A percentile compares a stretch with the other conserved stretches of the same genome.
Evolutionary conservation across 2,797 vertebrate species (phyloP).

Genomic region (Pristis pectinata): DNA sequence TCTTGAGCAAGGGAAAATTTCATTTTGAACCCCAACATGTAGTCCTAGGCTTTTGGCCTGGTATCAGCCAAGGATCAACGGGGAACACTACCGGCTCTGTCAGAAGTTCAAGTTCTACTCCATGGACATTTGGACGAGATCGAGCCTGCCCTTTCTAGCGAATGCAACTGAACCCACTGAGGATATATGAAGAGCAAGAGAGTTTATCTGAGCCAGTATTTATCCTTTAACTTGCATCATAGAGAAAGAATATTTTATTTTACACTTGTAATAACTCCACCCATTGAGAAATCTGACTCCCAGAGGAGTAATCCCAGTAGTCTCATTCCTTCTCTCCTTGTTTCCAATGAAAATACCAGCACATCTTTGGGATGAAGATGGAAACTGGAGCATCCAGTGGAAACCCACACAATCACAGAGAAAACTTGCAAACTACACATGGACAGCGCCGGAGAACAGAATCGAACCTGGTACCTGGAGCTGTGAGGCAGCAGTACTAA

Average conservation of each 20-base stretch:
- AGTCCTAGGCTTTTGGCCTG: neutral
- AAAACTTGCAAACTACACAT: too few species aligned
- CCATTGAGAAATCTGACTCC: too few species aligned
- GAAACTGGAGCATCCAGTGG: too few species aligned
- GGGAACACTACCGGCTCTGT: neutral
- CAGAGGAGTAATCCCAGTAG: too few species aligned
- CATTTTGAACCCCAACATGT: neutral
- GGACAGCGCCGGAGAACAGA: too few species aligned
- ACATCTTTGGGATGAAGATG: too few species aligned
- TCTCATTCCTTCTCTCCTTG: too few species aligned
- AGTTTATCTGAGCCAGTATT: neutral
- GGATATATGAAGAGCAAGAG: neutral
- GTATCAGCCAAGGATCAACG: neutral
- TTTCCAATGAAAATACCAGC: too few species aligned
- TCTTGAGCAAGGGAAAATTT: neutral
- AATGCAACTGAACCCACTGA: neutral
- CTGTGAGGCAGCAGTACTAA: too few species aligned
- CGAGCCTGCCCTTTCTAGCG: neutral
- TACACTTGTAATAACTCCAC: too few species aligned
- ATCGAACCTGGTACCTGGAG: too few species aligned
- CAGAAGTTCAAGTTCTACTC: neutral
- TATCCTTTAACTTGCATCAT: neutral
- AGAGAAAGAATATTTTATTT: neutral
- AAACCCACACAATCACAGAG: too few species aligned
- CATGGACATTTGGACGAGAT: neutral